phyloP scores from a whole-genome alignment of 2,888 invertebrate species.

The Meliscaeva auricollis region DNA sequence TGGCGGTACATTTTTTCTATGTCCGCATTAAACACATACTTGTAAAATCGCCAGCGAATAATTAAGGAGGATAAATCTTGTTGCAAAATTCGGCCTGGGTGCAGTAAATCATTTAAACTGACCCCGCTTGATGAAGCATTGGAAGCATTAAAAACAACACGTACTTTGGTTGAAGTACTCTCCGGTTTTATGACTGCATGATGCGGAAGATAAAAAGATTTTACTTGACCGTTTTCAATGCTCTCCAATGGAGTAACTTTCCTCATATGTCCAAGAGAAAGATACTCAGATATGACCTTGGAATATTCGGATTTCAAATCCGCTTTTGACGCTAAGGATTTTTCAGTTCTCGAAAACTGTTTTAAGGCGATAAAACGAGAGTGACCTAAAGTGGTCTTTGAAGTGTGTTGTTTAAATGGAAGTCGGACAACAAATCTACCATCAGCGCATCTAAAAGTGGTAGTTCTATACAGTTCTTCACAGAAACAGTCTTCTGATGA shows the following conservation, averaged over 20 bases:
- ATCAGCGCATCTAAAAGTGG: not conserved
- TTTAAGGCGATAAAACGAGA: conserved; percentile 15
- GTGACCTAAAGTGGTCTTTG: not conserved
- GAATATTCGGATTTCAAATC: not conserved
- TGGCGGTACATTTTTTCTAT: conserved; percentile 77
- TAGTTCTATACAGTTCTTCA: not conserved
- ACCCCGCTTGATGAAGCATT: too few species aligned
- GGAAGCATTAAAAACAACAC: conserved; percentile 69
- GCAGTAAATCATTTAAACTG: conserved; percentile 24
- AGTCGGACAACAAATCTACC: conserved; percentile 19
- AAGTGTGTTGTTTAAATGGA: not conserved
- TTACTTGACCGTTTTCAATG: not conserved
- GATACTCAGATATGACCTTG: not conserved
- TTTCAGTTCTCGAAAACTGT: not conserved
- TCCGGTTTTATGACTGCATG: conserved; percentile 53
- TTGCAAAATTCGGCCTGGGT: conserved; percentile 68
- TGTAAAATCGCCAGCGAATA: conserved; percentile 59
- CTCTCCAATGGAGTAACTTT: not conserved
- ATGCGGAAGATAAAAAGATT: conserved; percentile 43
- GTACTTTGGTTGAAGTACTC: conserved; percentile 72
- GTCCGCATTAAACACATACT: conserved; percentile 75
- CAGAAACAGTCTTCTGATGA: not conserved
- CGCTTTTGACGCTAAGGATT: not conserved
- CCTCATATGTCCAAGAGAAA: conserved; percentile 4
- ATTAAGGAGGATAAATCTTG: not conserved